Percentiles rank a stretch among this genome's conserved stretches.
These are phyloP conservation scores for Hystrix brachyura DNA, from an alignment of 2,113 vertebrate species.

Conservation along the genomic window DNA sequence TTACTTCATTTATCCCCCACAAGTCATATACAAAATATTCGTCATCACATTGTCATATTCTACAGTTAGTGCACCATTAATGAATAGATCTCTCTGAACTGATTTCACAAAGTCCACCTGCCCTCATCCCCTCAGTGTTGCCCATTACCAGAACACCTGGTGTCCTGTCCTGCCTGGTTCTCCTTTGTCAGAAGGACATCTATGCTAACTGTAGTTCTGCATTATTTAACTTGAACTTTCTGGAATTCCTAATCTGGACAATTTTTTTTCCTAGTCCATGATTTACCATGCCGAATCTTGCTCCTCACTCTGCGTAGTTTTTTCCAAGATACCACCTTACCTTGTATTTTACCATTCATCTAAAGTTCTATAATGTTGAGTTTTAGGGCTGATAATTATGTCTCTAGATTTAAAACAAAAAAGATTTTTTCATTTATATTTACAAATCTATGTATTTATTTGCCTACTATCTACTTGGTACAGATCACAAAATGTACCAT, in stretches of 20 bases:
- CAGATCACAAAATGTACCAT: constrained; percentile 27
- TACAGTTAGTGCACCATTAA: not conserved
- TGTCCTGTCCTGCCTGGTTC: not conserved
- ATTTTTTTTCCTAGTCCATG: not conserved
- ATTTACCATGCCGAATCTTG: not conserved
- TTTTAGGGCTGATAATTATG: not conserved
- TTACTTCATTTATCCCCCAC: not conserved
- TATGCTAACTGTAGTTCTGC: not conserved
- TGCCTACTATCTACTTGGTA: constrained; percentile 11
- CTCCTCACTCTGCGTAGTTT: not conserved
- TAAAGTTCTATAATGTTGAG: not conserved
- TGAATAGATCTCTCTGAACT: not conserved
- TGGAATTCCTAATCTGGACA: not conserved
- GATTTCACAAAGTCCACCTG: not conserved
- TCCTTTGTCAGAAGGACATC: not conserved
- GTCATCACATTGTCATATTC: not conserved
- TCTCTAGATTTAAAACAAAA: not conserved
- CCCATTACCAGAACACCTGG: not conserved
- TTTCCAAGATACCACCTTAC: not conserved
- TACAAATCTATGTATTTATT: constrained; percentile 53
- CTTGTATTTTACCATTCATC: not conserved
- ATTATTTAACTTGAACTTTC: not conserved
- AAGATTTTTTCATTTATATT: constrained; percentile 10
- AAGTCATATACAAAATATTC: not conserved
- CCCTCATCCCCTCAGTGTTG: not conserved